Conservation (phyloP, 2,888 invertebrate genomes). For the Halocaridina rubra region DNA sequence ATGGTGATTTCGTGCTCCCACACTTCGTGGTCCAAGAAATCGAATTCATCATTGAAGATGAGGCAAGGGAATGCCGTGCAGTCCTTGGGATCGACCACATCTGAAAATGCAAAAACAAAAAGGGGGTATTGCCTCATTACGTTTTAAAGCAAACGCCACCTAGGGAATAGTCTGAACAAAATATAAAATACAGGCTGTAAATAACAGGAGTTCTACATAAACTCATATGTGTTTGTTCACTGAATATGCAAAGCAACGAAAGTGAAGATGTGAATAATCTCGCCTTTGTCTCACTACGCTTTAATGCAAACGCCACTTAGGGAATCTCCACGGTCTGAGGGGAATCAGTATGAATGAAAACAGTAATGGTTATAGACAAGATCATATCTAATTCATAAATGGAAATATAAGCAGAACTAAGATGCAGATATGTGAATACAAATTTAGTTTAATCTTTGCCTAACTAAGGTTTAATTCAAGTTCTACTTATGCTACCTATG, state of each 20-base stretch:
- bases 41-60: conserved; percentile 76
- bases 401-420: too few relatives aligned
- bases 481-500: too few relatives aligned
- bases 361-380: too few relatives aligned
- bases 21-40: conserved; percentile 73
- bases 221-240: neutral
- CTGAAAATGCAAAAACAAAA: conserved; percentile 6
- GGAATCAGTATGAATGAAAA: too few relatives aligned
- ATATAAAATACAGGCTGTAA: neutral
- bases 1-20: conserved; percentile 78
- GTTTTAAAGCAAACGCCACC: neutral
- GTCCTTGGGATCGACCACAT: conserved; percentile 30
- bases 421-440: too few relatives aligned
- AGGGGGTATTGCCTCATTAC: neutral
- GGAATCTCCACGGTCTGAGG: too few relatives aligned
- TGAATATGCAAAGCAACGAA: neutral
- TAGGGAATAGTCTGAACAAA: neutral
- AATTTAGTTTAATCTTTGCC: too few relatives aligned
- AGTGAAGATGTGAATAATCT: neutral
- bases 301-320: too few relatives aligned
- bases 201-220: neutral
- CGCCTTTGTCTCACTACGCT: too few relatives aligned
- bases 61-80: conserved; percentile 66
- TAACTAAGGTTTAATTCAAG: too few relatives aligned
- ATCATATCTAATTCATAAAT: too few relatives aligned